Base-by-base conservation (phyloP, 2,888 invertebrate species). In the Clistopyga incitator region DNA sequence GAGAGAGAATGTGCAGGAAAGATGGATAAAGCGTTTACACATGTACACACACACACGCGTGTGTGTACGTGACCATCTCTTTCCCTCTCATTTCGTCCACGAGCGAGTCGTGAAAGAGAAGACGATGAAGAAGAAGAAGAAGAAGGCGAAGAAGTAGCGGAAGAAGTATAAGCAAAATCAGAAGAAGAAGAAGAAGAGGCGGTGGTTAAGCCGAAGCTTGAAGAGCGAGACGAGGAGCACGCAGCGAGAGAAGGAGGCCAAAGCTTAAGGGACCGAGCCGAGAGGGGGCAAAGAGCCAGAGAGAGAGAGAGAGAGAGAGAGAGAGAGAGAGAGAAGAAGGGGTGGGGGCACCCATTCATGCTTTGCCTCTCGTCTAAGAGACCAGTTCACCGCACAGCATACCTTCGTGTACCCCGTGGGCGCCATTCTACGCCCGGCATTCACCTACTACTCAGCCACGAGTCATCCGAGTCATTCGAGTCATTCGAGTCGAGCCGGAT, bases 301-400 rank as follows among this genome's bases (percentile, higher is more conserved):
- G 20, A 47, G 18, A 56, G 18, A 34, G 34, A n/a, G n/a, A 68
- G 64, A 72, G 74, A 50, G 65, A 71, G 45, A 70, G 61, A 47
- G 64, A 78, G 64, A 59, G 47, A 50, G 74, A 65, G 61, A 72
- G 59, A 61, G 70, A 78, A 72, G 42, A 70, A 80, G 65, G 78
- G 85, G 91, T 89, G 92, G 92, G 91, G 90, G 91, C 89, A 91
- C 90, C 92, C 92, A 92, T 92, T 92, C 92, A 92, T 92, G 91
- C 90, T 92, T 92, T 91, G 91, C 91, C 90, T 90, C 89, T 90
- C 88, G 90, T 91, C 90, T 90, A 90, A 89, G 91, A 91, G 91
- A 92, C 90, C 92, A 92, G 92, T 92, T 90, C 89, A 88, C 84
- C 89, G 87, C 86, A 89, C 89, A 89, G 90, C 91, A 90, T 90